Evolutionary conservation across 2,797 vertebrate species (phyloP), one percentile per base, ranked within the genome.

Genomic region (Myotis daubentonii): DNA sequence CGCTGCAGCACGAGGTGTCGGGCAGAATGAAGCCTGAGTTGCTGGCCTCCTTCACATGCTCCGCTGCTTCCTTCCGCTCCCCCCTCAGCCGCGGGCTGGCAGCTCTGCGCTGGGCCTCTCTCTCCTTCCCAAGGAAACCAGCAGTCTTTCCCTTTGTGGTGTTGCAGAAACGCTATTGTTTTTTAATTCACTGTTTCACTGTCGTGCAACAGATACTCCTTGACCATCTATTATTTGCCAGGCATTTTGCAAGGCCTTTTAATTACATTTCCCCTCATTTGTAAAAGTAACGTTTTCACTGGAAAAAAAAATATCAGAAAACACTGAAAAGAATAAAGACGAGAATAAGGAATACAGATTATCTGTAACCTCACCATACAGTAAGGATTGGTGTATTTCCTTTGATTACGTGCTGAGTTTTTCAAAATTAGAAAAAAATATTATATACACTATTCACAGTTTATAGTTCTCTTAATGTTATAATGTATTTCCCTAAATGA

Each of bases 281-380:
- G 25, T 71, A 49, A 91, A 82, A 75, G 33, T 51, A 51, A n/a
- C 33, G 8, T 91, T 66, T 79, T 49, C 53, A 28, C 41, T 68
- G 62, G 8, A 36, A 53, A 82, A 49, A 49, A 65, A 66, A 36
- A 10, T 25, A 10, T 25, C 23, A 36, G 33, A 57, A 51, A 72
- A 60, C 25, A 25, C 20, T 28, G 55, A 78, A 78, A 84, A 94
- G 70, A 85, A 51, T 84, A 74, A 80, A 85, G 49, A 68, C 10
- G 28, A 83, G 82, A 83, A 76, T 70, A 38, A 60, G 72, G 72
- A 71, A 51, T 57, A 41, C 3, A 49, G 25, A 33, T 83, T 17
- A 78, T 12, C 10, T 55, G 13, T 41, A 49, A 47, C 62, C n/a
- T 89, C 16, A 19, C 6, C 4, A 6, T 23, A 19, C 28, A 3